These are phyloP conservation scores for Cossypha caffra DNA, from an alignment of 2,797 vertebrate genomes.

Conservation along the genomic window DNA sequence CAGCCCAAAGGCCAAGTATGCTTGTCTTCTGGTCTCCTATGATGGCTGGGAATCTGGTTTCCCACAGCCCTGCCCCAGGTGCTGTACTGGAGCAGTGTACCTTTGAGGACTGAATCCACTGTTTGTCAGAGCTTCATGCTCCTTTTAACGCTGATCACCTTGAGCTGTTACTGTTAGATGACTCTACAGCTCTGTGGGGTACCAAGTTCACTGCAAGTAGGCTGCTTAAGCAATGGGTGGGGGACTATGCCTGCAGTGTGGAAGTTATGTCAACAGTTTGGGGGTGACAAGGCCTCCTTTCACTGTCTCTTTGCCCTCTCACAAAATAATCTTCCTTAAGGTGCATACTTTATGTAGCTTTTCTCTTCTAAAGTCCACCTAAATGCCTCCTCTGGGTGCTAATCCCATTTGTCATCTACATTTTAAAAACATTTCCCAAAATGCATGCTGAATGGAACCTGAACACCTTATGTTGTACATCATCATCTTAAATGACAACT, in stretches of 20 bases:
- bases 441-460: neutral
- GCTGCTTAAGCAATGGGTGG: neutral
- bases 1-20: neutral
- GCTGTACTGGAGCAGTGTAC: neutral
- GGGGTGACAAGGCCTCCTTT: neutral
- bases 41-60: neutral
- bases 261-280: neutral
- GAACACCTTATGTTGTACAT: neutral
- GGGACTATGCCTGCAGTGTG: neutral
- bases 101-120: neutral
- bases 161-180: neutral
- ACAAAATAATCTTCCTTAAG: neutral
- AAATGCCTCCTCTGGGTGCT: neutral
- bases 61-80: neutral
- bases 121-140: neutral
- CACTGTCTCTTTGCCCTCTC: neutral
- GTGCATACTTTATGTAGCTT: neutral
- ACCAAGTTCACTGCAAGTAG: neutral
- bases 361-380: neutral
- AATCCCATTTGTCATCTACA: neutral
- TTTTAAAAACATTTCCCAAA: neutral
- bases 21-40: neutral
- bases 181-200: neutral
- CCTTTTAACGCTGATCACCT: neutral
- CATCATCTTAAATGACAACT: neutral